Evolutionary conservation across 2,797 vertebrate genomes (phyloP), one percentile per base, ranked within the genome.

Genomic region (Enteromius afrohamiltoni): DNA sequence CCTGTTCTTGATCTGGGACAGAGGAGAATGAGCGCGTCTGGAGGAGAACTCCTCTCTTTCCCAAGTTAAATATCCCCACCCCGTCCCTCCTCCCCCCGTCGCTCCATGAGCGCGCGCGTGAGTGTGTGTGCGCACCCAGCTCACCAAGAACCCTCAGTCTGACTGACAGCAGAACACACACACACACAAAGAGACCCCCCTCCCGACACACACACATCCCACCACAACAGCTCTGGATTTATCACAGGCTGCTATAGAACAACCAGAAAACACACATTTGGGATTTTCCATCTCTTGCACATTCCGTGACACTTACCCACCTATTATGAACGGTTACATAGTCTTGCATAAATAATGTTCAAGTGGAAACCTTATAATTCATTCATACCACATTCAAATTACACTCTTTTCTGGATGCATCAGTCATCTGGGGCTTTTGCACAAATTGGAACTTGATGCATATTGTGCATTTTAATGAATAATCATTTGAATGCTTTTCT

Each of bases 21-120:
- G 80, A 69, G 34, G 74, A 47, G 82, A 77, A 77, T 92, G 93
- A 92, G 93, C 91, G 93, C 91, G 92, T 94, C 93, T 95, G 94
- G 82, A 80, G 91, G 91, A 91, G 91, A 93, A 90, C 88, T 90
- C 85, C 87, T 92, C 92, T 92, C 92, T 90, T 90, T 93, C 93
- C 93, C 94, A 87, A 94, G 93, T 94, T 94, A 94, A 94, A 95
- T 95, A 95, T 93, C 92, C 92, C 92, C 91, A 86, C 82, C 76
- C 76, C 70, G 42, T 34, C 79, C 75, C 67, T 62, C 68, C 67
- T 62, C 74, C 47, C 73, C 78, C 80, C 74, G 45, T 11, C 74
- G 21, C 82, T 69, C 68, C 47, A 58, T 76, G 75, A 75, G 68
- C 69, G 67, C 37, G 67, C 23, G 78, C 2, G 49, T 1, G 71